Base-by-base conservation (phyloP, 1,140 invertebrate species). In the Drosophila oshimai region DNA sequence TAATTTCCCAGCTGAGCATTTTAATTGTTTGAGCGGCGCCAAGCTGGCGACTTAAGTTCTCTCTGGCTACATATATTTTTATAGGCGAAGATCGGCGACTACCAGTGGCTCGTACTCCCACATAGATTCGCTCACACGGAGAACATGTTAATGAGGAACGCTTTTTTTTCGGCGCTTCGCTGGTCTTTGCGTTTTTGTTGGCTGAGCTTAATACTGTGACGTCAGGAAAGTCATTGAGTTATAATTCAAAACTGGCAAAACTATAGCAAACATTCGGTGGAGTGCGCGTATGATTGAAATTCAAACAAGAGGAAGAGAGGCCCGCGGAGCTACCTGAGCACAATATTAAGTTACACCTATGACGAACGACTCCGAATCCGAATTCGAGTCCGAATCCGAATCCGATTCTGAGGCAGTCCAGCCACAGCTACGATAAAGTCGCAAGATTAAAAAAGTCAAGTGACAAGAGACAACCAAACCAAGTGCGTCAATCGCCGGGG, bases 381-480 rank as follows among this genome's bases (percentile, higher is more conserved):
- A 61, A 18, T 17, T 13, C 47, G 34, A 73, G 22, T 50, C 24
- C 10, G 22, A 37, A 74, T 37, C 51, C 51, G 24, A 50, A 55
- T 71, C 62, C 80, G 79, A 80, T 76, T 87, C 61, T 64, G 58
- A 64, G 54, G 45, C 55, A 29, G 50, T 53, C 22, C 18, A 64
- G 46, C 46, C 36, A 70, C 36, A 81, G 80, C 72, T 74, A 88
- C 69, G 77, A 87, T 86, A 86, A 84, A 86, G 81, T 81, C 83
- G 81, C 81, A 76, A 86, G 81, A 86, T 86, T 86, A 86, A 81
- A 69, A 81, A 76, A 81, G 81, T 87, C 81, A 88, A 88, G 83
- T 77, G 83, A 87, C 81, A 87, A 70, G 76, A 87, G 76, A n/a
- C n/a, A n/a, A n/a, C n/a, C n/a, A n/a, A 77, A 64, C 62, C 64